phyloP scores from a whole-genome alignment of 2,797 vertebrate species.

The Pangasius sanitwongsei region DNA sequence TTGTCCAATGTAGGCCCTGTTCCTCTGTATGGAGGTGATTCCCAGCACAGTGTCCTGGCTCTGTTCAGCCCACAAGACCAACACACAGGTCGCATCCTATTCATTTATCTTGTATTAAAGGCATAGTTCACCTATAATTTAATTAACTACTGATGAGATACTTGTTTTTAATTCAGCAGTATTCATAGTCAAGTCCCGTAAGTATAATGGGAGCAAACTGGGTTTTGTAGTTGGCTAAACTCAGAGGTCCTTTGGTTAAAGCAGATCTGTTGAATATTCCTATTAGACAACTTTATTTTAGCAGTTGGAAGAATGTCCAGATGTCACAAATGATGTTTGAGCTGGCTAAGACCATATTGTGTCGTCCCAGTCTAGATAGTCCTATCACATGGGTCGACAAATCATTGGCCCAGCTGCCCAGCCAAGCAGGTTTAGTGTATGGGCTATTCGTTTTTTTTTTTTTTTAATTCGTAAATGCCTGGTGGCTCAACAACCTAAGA shows the following conservation, averaged over 20 bases:
- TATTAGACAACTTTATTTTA: not conserved
- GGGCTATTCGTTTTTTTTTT: not conserved
- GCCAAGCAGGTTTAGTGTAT: not conserved
- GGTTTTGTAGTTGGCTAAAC: not conserved
- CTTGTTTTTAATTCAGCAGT: not conserved
- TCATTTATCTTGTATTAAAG: not conserved
- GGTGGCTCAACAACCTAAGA: not conserved
- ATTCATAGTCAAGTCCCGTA: not conserved
- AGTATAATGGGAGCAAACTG: not conserved
- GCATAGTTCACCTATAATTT: not conserved
- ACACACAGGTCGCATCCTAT: conserved; percentile 73
- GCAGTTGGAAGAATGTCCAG: not conserved
- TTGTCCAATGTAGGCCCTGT: conserved; percentile 77
- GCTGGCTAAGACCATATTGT: not conserved
- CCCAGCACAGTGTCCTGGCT: conserved; percentile 79
- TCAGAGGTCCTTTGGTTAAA: not conserved
- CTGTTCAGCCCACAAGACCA: conserved; percentile 81
- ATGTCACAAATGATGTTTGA: not conserved
- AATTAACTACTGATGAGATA: not conserved
- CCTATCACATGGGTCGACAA: not conserved
- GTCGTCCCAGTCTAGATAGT: not conserved
- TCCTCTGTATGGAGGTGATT: conserved; percentile 79
- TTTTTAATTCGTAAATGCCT: not conserved
- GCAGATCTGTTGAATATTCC: not conserved
- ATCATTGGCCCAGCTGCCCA: not conserved